Conservation (phyloP, 2,797 vertebrate genomes). For the Phrynocephalus vlangalii region DNA sequence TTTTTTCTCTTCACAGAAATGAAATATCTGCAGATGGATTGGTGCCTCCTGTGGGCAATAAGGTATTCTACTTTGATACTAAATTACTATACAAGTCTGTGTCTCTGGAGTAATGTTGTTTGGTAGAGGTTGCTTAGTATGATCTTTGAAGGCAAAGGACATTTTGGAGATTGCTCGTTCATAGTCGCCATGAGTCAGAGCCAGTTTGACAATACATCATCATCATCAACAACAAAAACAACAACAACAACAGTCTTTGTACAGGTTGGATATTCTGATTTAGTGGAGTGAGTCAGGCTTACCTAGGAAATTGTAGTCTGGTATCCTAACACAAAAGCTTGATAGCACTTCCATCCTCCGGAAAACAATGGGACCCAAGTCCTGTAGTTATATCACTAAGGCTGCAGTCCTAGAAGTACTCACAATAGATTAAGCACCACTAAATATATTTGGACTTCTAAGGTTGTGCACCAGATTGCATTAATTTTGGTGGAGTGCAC, state of each 20-base stretch:
- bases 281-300: neutral
- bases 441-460: neutral
- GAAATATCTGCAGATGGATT: slow-evolving; percentile 76
- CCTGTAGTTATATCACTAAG: neutral
- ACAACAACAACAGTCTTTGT: too few species aligned
- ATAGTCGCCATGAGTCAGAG: too few species aligned
- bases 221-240: too few species aligned
- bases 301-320: neutral
- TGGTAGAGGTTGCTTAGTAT: neutral
- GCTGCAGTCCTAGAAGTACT: neutral
- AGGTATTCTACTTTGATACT: slow-evolving; percentile 72
- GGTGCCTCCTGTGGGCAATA: slow-evolving; percentile 72
- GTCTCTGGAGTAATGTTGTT: neutral
- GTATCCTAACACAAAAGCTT: neutral
- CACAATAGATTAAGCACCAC: neutral
- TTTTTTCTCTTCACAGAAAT: slow-evolving; percentile 68
- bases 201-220: too few species aligned
- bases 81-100: neutral
- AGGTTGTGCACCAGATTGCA: neutral
- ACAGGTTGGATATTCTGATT: neutral
- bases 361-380: neutral
- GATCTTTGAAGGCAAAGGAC: too few species aligned
- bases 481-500: neutral
- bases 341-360: neutral
- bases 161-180: too few species aligned